Conservation (phyloP, 1,140 invertebrate species). For the Dinoponera quadriceps region DNA sequence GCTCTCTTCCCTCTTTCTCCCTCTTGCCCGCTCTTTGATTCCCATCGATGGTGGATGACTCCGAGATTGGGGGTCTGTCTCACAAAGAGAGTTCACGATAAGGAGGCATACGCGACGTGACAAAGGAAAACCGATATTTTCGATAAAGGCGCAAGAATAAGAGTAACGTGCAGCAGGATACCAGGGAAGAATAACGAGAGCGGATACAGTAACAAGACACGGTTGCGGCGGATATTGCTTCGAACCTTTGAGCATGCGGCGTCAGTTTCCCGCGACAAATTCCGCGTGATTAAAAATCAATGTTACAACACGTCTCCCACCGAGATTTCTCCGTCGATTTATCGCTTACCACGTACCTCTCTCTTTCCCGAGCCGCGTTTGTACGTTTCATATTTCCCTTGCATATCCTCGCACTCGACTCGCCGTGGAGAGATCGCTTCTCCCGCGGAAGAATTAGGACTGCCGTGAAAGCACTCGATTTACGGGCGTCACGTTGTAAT, state of each 20-base stretch:
- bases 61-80: slow-evolving; percentile 18
- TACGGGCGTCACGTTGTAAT: background rate
- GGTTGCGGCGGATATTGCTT: background rate
- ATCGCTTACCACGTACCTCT: too few relatives aligned
- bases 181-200: background rate
- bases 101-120: slow-evolving; percentile 6
- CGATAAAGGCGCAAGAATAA: slow-evolving; percentile 45
- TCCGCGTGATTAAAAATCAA: background rate
- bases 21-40: slow-evolving; percentile 11
- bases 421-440: background rate
- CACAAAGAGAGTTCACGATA: slow-evolving; percentile 25
- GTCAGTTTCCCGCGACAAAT: background rate
- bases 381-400: background rate
- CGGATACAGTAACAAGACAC: background rate
- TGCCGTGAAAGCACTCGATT: background rate
- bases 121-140: slow-evolving; percentile 46
- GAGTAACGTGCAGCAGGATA: slow-evolving; percentile 27
- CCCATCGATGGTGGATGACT: slow-evolving; percentile 25
- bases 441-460: background rate
- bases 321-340: too few relatives aligned
- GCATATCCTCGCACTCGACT: background rate
- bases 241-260: background rate
- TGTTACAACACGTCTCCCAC: background rate
- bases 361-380: background rate
- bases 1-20: background rate